Evolutionary conservation across 2,888 invertebrate species (phyloP).

Genomic region (Macrophya annulata): DNA sequence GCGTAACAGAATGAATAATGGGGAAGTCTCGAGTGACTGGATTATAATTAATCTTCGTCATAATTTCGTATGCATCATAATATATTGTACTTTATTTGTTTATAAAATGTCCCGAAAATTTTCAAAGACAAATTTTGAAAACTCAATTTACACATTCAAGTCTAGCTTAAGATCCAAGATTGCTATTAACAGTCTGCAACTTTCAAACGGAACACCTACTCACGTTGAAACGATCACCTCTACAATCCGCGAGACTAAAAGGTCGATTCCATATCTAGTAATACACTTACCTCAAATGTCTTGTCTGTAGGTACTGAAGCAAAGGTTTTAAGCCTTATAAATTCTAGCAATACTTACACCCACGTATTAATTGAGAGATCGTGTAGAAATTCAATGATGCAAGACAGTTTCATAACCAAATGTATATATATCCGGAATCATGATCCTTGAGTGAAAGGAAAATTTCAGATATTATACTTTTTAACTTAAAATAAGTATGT

Average conservation of each 20-base stretch:
- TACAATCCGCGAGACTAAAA: background rate
- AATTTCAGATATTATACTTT: background rate
- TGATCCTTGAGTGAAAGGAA: background rate
- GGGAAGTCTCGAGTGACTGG: constrained; percentile 15
- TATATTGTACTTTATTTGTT: background rate
- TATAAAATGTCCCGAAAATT: background rate
- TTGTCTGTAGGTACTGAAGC: background rate
- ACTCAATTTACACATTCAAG: background rate
- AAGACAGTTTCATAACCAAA: background rate
- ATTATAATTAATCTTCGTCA: background rate
- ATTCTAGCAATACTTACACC: background rate
- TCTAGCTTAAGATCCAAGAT: background rate
- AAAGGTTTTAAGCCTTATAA: too few relatives aligned
- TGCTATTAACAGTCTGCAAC: background rate
- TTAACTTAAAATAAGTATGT: background rate
- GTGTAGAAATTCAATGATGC: background rate
- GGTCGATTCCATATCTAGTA: background rate
- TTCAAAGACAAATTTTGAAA: background rate
- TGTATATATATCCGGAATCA: background rate
- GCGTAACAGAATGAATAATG: background rate
- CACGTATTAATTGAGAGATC: constrained; percentile 1
- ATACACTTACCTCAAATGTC: background rate
- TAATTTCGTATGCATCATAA: background rate
- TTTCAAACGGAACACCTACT: background rate
- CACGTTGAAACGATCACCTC: background rate